A percentile compares a stretch with the other conserved stretches of the same genome.
These are phyloP conservation scores for Acanthurus leucopareius DNA, from an alignment of 2,797 vertebrate species.

Conservation along the genomic window DNA sequence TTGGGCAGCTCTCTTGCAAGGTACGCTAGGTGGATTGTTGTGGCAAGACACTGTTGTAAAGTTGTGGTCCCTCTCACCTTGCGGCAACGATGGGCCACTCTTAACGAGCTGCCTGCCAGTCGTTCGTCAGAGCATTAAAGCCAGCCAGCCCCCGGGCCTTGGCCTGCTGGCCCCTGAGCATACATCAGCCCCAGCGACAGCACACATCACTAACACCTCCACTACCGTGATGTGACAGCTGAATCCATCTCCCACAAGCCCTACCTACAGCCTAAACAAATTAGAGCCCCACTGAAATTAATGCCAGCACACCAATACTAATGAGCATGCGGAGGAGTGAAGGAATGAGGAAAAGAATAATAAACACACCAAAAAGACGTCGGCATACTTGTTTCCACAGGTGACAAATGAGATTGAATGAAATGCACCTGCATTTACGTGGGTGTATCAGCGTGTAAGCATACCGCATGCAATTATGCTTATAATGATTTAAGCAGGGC, in stretches of 20 bases:
- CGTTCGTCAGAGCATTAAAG: conserved; percentile 72
- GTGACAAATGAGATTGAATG: conserved; percentile 33
- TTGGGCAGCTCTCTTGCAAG: conserved; percentile 40
- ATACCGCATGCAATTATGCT: not conserved
- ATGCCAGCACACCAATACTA: conserved; percentile 70
- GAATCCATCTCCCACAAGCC: conserved; percentile 80
- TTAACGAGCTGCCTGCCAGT: conserved; percentile 82
- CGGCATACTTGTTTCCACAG: conserved; percentile 27
- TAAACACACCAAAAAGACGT: conserved; percentile 50
- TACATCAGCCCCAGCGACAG: conserved; percentile 78
- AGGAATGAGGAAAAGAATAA: conserved; percentile 58
- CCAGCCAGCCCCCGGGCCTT: conserved; percentile 70
- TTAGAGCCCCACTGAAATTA: conserved; percentile 75
- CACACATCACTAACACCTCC: conserved; percentile 78
- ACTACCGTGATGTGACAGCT: conserved; percentile 74
- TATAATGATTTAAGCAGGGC: too few species aligned
- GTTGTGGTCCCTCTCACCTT: conserved; percentile 66
- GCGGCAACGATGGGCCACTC: conserved; percentile 69
- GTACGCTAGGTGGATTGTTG: conserved; percentile 47
- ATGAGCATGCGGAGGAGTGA: conserved; percentile 59
- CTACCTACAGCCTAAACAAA: conserved; percentile 78
- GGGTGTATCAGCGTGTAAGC: not conserved
- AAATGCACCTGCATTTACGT: conserved; percentile 13
- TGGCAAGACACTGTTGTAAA: conserved; percentile 58
- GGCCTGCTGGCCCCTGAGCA: conserved; percentile 80